Conservation (phyloP, 2,797 vertebrate genomes). For the Syncerus caffer region DNA sequence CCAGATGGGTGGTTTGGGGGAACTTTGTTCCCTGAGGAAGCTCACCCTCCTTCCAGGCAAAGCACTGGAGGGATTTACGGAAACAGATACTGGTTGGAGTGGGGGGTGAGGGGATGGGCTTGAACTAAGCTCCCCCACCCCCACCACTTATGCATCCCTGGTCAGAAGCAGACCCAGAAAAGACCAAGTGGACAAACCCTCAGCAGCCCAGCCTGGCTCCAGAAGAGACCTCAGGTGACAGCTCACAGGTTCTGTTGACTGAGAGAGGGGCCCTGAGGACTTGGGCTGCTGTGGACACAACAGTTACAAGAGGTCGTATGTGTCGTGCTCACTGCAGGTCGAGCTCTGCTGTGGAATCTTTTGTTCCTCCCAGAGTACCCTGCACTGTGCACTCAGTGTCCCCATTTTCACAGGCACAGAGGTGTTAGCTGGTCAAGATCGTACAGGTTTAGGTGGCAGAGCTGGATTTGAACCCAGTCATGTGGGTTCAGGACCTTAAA, state of each 20-base stretch:
- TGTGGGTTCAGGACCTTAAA: neutral
- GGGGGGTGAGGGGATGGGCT: neutral
- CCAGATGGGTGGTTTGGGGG: neutral
- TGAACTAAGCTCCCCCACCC: neutral
- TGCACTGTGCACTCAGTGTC: neutral
- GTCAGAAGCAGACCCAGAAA: neutral
- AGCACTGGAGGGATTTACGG: neutral
- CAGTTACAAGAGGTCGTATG: fast-evolving
- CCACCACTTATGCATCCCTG: neutral
- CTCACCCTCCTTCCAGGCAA: neutral
- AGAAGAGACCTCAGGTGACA: neutral
- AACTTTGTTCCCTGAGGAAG: neutral
- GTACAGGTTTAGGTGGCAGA: neutral
- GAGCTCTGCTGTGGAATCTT: neutral
- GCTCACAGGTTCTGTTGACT: neutral
- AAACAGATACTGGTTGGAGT: slow-evolving; percentile 14
- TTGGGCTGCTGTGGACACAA: neutral
- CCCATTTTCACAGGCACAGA: neutral
- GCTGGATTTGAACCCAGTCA: neutral
- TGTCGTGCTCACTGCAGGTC: fast-evolving
- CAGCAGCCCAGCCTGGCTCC: neutral
- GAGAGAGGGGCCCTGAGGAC: neutral
- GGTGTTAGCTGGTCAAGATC: neutral
- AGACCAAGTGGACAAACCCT: neutral
- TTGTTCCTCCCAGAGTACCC: neutral